Conservation (phyloP, 2,797 vertebrate species). For the Peromyscus nudipes region DNA sequence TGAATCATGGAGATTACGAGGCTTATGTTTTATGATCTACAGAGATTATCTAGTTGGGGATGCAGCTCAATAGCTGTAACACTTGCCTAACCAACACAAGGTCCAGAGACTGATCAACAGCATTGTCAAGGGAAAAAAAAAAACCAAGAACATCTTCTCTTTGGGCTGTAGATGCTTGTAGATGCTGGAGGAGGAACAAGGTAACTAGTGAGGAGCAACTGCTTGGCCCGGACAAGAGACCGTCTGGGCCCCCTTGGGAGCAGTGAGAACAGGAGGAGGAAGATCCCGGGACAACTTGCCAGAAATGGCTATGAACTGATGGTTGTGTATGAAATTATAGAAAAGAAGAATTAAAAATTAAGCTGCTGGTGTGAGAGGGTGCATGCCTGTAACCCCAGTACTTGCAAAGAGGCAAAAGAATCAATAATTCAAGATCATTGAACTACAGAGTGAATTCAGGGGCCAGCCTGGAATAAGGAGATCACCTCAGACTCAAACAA, state of each 20-base stretch:
- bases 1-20: neutral
- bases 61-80: neutral
- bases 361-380: neutral
- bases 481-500: neutral
- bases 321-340: neutral
- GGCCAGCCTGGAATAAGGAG: neutral
- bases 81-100: neutral
- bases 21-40: neutral
- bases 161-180: neutral
- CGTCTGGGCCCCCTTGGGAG: neutral
- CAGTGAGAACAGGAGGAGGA: neutral
- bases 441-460: neutral
- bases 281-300: neutral
- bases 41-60: neutral
- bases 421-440: neutral
- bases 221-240: neutral
- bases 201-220: neutral
- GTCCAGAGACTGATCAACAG: neutral
- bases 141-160: neutral
- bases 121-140: neutral
- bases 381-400: neutral
- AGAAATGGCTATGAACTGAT: neutral
- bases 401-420: neutral
- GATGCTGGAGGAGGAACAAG: neutral
- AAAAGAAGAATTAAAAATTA: constrained; percentile 1